phyloP scores from a whole-genome alignment of 2,797 vertebrate species.

The Coregonus sp. region DNA sequence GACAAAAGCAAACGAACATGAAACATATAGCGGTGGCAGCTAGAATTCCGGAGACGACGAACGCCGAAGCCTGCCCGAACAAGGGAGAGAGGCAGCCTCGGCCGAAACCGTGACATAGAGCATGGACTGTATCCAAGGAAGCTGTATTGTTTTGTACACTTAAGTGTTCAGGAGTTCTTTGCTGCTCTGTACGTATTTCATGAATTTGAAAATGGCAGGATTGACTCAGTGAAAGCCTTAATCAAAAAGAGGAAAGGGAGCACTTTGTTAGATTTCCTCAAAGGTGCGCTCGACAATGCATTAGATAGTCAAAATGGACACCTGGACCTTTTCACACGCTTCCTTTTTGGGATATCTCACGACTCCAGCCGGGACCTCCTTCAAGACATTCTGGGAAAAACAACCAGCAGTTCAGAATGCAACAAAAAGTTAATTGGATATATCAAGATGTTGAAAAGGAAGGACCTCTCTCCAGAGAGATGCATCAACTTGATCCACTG shows the following conservation, averaged over 20 bases:
- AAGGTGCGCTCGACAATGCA: background rate
- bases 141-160: slow-evolving; percentile 16
- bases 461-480: slow-evolving; percentile 8
- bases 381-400: background rate
- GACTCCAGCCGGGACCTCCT: background rate
- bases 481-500: slow-evolving; percentile 14
- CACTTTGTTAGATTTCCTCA: background rate
- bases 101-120: too few relatives aligned
- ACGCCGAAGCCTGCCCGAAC: too few relatives aligned
- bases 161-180: slow-evolving; percentile 22
- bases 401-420: background rate
- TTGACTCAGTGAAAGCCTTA: background rate
- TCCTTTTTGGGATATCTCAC: background rate
- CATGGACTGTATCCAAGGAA: background rate
- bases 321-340: slow-evolving; percentile 16
- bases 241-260: background rate
- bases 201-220: background rate
- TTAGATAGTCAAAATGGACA: slow-evolving; percentile 16
- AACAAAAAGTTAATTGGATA: background rate
- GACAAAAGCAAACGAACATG: too few relatives aligned
- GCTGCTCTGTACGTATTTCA: background rate
- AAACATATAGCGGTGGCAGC: too few relatives aligned
- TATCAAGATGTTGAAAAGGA: slow-evolving; percentile 2
- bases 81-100: too few relatives aligned
- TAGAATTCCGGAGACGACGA: too few relatives aligned